Conservation (phyloP, 2,888 invertebrate species). For the Chaetogeoica ovagalla region DNA sequence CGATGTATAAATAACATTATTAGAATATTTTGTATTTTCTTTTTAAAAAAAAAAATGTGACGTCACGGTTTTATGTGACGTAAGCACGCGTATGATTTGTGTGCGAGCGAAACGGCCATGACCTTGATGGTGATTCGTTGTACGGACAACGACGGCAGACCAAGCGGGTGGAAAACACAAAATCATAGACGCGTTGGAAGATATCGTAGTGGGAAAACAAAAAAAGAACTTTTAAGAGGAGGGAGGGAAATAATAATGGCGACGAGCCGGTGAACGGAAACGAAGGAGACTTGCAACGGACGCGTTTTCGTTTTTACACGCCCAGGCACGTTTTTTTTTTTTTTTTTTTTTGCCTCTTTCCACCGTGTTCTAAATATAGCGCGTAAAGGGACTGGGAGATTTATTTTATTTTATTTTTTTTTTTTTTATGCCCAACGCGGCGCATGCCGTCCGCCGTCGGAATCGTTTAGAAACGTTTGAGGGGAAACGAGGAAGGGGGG, state of each 20-base stretch:
- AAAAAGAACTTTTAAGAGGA: neutral
- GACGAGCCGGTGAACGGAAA: slow-evolving; percentile 19
- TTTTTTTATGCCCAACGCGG: too few relatives aligned
- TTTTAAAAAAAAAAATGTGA: too few relatives aligned
- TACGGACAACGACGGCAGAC: too few relatives aligned
- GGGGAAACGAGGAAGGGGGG: slow-evolving; percentile 1
- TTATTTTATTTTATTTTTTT: too few relatives aligned
- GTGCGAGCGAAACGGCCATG: slow-evolving; percentile 31
- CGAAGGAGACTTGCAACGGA: slow-evolving; percentile 13
- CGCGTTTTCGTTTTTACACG: slow-evolving; percentile 26
- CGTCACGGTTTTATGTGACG: neutral
- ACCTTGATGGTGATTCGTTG: slow-evolving; percentile 44
- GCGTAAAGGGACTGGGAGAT: slow-evolving; percentile 32
- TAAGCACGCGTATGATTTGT: neutral
- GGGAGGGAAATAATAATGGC: slow-evolving; percentile 1
- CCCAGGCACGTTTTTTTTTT: slow-evolving; percentile 19
- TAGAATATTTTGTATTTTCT: too few relatives aligned
- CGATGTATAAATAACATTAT: too few relatives aligned
- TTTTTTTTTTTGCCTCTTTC: slow-evolving; percentile 8
- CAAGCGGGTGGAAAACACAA: too few relatives aligned
- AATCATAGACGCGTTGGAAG: neutral
- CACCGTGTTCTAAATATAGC: slow-evolving; percentile 28
- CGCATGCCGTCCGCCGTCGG: slow-evolving; percentile 44
- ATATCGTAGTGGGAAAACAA: too few relatives aligned
- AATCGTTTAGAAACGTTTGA: too few relatives aligned